Base-by-base conservation (phyloP, 2,888 invertebrate genomes). In the Nephrocerus scutellatus region DNA sequence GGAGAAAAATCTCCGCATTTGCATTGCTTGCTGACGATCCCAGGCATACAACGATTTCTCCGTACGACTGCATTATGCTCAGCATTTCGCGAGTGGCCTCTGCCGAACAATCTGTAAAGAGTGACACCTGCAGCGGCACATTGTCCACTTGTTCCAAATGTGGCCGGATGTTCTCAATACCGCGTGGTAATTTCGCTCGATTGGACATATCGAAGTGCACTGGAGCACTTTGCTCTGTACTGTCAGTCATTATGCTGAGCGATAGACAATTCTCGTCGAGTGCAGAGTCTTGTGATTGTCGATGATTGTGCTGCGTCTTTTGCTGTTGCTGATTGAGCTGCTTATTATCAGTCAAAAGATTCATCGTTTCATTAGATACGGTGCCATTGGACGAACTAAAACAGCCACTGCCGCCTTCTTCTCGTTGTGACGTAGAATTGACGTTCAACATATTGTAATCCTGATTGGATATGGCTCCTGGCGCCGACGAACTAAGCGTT, bases 61-160 rank as follows among this genome's bases (percentile, higher is more conserved):
- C 91, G 63, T 95, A 90, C 39, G 84, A 84, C 63, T 90, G 88
- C 92, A 97, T 95, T 42, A 97, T 96, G 54, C 80, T 78, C 46
- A 89, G 70, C 97, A 97, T 97, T 68, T 88, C 85, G 20, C 81
- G 75, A 1, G 92, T 93, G 10, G 89, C 90, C 48, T 80, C 74
- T n/a, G 92, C 82, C 2, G 87, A 90, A 70, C 96, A 97, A 71
- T 98, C 97, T 1, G 97, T 98, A 70, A 97, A 98, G 9, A 98
- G 75, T 0, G 95, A 95, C 13, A 98, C 97, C 37, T 96, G 76
- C 20, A 98, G 72, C 5, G 98, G 97, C 34, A 98, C 97, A 72
- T 97, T 97, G 71, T 98, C 97, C 36, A 97, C 91, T 50, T 84
- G 77, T 62, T 91, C 88, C 50, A 97, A 80, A 68, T 96, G 96